A percentile compares a stretch with the other conserved stretches of the same genome.
phyloP scores from a whole-genome alignment of 1,140 invertebrate genomes.

The Diplogasteroides magnus region DNA sequence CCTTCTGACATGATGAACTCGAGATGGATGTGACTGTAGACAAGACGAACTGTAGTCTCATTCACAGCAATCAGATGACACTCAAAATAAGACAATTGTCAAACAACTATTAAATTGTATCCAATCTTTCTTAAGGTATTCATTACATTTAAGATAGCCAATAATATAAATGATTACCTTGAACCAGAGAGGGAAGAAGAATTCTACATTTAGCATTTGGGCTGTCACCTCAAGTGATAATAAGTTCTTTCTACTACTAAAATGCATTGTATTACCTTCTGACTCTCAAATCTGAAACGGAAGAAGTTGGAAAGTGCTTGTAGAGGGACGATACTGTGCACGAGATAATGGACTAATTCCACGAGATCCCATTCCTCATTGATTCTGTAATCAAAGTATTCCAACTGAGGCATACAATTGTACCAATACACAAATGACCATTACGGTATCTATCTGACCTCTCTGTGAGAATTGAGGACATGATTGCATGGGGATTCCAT shows the following conservation, averaged over 20 bases:
- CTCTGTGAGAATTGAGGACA: conserved; percentile 20
- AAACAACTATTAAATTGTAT: too few species aligned
- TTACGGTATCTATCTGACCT: too few species aligned
- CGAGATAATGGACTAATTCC: conserved; percentile 20
- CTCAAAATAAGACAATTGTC: not conserved
- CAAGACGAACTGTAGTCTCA: conserved; percentile 4
- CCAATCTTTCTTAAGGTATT: too few species aligned
- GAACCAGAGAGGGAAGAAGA: conserved; percentile 3
- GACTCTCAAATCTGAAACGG: conserved; percentile 1
- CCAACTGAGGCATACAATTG: too few species aligned
- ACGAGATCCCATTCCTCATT: conserved; percentile 23
- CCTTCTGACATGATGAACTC: not conserved
- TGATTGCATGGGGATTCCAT: conserved; percentile 30
- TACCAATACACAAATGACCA: too few species aligned
- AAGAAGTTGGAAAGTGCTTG: conserved; percentile 12
- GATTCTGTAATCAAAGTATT: conserved; percentile 9
- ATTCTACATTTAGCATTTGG: not conserved
- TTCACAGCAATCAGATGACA: not conserved
- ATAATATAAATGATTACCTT: not conserved
- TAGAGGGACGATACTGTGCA: conserved; percentile 14
- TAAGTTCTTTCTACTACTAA: too few species aligned
- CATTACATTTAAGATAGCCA: too few species aligned
- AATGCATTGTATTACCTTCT: too few species aligned
- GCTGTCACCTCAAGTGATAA: not conserved
- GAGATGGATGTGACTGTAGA: conserved; percentile 12